phyloP scores from a whole-genome alignment of 2,113 vertebrate species.

The Oncorhynchus masou region DNA sequence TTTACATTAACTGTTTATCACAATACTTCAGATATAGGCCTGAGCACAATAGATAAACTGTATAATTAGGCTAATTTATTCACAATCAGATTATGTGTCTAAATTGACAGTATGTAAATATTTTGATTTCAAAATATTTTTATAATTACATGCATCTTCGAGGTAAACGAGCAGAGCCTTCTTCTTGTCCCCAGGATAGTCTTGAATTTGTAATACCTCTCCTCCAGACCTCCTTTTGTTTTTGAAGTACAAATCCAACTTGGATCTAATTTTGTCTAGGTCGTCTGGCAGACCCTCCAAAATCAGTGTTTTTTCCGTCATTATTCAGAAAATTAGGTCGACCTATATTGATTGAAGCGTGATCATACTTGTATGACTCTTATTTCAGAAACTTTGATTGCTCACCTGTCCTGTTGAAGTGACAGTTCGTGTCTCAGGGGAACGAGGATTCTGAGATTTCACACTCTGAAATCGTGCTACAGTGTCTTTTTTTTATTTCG shows the following conservation, averaged over 20 bases:
- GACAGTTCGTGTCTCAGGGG: no score
- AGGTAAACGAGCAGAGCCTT: conserved; percentile 49
- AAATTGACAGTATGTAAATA: neutral
- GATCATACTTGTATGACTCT: no score
- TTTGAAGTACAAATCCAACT: conserved; percentile 52
- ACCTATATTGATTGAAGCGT: no score
- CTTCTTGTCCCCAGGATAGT: conserved; percentile 38
- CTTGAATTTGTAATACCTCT: conserved; percentile 35
- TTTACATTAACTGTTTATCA: no score
- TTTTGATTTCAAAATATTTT: neutral
- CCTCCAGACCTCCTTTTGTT: conserved; percentile 60
- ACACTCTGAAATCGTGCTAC: no score
- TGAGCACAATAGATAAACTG: no score
- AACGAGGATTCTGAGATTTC: no score
- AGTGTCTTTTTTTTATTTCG: no score
- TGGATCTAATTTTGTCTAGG: conserved; percentile 16
- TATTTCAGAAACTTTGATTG: no score
- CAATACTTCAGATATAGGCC: no score
- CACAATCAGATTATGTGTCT: neutral
- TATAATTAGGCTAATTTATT: no score
- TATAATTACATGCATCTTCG: conserved; percentile 35
- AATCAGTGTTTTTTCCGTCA: conserved; percentile 30
- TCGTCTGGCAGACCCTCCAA: conserved; percentile 51
- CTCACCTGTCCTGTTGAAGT: no score
- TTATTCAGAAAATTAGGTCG: neutral